Percentiles rank a stretch among this genome's conserved stretches.
Evolutionary conservation across 2,113 vertebrate species (phyloP).

Genomic region (Ellobius talpinus): DNA sequence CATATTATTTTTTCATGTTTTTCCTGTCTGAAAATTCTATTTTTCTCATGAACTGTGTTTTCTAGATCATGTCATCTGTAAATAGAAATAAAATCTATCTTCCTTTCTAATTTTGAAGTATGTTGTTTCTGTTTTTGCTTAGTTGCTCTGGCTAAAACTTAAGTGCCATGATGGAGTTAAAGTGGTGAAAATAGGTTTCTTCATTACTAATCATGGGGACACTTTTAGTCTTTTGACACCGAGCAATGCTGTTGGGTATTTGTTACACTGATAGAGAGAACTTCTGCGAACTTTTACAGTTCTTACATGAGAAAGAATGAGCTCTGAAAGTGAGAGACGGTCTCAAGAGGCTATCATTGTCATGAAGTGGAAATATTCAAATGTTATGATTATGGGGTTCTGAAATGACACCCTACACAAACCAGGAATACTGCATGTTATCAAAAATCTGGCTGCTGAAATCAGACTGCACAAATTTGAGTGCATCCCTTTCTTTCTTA

Average conservation of each 20-base stretch:
- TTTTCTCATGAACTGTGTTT: constrained; percentile 11
- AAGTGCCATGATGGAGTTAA: not conserved
- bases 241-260: not conserved
- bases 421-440: not conserved
- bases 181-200: not conserved
- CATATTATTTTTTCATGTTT: constrained; percentile 41
- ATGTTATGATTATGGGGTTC: not conserved
- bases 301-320: constrained; percentile 31
- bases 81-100: constrained; percentile 30
- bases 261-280: not conserved
- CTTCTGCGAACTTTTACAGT: constrained; percentile 7
- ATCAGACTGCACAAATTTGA: not conserved
- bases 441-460: constrained; percentile 10
- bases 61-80: constrained; percentile 43
- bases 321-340: not conserved
- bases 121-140: constrained; percentile 29
- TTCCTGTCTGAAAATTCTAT: not conserved
- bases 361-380: not conserved
- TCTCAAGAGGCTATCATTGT: not conserved
- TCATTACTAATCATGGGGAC: not conserved
- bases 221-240: not conserved
- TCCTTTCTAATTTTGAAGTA: constrained; percentile 16
- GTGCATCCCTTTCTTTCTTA: not conserved
- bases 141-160: not conserved
- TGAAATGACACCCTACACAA: constrained; percentile 18